Evolutionary conservation across 2,797 vertebrate genomes (phyloP), one percentile per base, ranked within the genome.

Genomic region (Microctenopoma stevenorrisi): DNA sequence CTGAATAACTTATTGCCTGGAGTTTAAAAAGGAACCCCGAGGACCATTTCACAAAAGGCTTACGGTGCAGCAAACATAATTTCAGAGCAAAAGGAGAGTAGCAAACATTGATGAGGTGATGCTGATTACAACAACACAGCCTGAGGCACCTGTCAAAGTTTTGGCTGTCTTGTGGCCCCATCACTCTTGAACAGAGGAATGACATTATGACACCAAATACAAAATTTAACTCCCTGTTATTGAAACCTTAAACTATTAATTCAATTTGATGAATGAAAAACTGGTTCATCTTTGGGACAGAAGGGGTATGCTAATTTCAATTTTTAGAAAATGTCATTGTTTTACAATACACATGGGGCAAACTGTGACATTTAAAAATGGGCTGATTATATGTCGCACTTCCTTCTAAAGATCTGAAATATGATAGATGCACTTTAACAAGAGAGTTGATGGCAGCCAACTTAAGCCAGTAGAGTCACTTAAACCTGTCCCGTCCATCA

Each of bases 71-170:
- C 64, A 66, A 79, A 78, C 68, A 66, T 64, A n/a, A 64, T 63
- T 78, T 77, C 59, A 64, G 43, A 79, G 67, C 48, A 47, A 68
- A 22, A 76, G 55, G 55, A 22, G 30, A 70, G 53, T 8, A 25
- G 55, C 47, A 53, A 49, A 58, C 82, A 44, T 72, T 58, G 58
- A 60, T 44, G 46, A 79, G 61, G 72, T 70, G 75, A 76, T 65
- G 72, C 66, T 79, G 71, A 81, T 84, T 78, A 68, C 59, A 83
- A 76, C 59, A 62, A 62, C 66, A 72, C n/a, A 33, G 72, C 86
- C 79, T 9, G 43, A 48, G 78, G 82, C 79, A 26, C 15, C 49
- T 65, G 64, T 76, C 76, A 74, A 50, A 61, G 43, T 69, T 60
- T 72, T 15, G 40, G n/a, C 22, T 56, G 72, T 72, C 62, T 69